A percentile compares a stretch with the other conserved stretches of the same genome.
Evolutionary conservation across 1,140 invertebrate species (phyloP).

Genomic region (Patella vulgata): DNA sequence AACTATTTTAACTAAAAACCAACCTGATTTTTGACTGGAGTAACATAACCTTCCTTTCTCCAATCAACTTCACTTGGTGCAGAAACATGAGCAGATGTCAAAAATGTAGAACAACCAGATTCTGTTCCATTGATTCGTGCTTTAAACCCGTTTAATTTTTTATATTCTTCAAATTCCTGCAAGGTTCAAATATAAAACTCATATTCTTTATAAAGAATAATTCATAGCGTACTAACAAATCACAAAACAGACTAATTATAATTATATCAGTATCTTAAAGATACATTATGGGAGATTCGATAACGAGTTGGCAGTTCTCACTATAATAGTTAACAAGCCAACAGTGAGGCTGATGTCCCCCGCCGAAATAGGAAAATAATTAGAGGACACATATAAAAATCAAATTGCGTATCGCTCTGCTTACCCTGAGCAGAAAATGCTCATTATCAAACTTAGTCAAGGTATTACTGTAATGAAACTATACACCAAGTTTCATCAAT

Average conservation of each 20-base stretch:
- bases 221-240: not conserved
- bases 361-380: too few species aligned
- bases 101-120: constrained; percentile 21
- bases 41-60: constrained; percentile 67
- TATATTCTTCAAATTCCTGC: constrained; percentile 45
- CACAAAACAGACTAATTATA: not conserved
- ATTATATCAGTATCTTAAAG: too few species aligned
- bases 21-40: constrained; percentile 68
- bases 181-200: constrained; percentile 8
- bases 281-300: too few species aligned
- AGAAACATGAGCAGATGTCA: constrained; percentile 16
- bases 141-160: constrained; percentile 33
- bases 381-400: too few species aligned
- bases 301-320: too few species aligned
- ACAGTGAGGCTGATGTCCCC: too few species aligned
- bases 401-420: too few species aligned
- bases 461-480: too few species aligned
- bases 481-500: too few species aligned
- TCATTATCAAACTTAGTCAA: too few species aligned
- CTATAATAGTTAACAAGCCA: too few species aligned
- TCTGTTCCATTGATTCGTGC: constrained; percentile 7
- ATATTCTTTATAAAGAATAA: not conserved
- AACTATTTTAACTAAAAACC: not conserved
- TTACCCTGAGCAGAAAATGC: too few species aligned
- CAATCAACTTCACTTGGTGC: constrained; percentile 64